A percentile compares a stretch with the other conserved stretches of the same genome.
phyloP scores from a whole-genome alignment of 2,797 vertebrate genomes.

The Bufotes viridis region DNA sequence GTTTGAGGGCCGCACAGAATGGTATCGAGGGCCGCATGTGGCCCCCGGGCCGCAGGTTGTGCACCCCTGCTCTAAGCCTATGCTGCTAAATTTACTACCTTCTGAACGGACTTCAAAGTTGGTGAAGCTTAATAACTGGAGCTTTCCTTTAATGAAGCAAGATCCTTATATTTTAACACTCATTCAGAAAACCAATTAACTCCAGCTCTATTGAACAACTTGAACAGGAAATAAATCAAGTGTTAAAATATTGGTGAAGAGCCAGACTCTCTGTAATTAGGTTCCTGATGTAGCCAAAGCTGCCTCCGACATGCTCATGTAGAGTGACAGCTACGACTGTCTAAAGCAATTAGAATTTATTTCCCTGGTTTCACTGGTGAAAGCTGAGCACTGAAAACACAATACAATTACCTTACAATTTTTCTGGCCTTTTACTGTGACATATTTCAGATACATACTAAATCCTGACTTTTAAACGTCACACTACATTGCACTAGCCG shows the following conservation, averaged over 20 bases:
- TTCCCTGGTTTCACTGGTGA: conserved; percentile 46
- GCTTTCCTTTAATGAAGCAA: conserved; percentile 81
- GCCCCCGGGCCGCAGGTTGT: too few relatives aligned
- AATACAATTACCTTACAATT: conserved; percentile 53
- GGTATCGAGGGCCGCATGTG: too few relatives aligned
- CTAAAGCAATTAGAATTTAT: conserved; percentile 80
- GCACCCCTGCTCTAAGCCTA: conserved; percentile 48
- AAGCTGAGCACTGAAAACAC: conserved; percentile 58
- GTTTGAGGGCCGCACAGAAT: too few relatives aligned
- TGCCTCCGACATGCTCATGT: conserved; percentile 80
- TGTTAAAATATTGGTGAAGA: conserved; percentile 88
- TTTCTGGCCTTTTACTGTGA: conserved; percentile 47
- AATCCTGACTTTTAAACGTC: not conserved
- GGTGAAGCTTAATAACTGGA: conserved; percentile 71
- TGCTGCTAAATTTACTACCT: conserved; percentile 72
- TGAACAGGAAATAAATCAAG: conserved; percentile 93
- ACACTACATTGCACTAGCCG: conserved; percentile 39
- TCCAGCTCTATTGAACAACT: conserved; percentile 82
- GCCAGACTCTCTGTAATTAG: conserved; percentile 89
- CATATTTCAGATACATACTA: conserved; percentile 55
- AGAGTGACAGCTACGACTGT: conserved; percentile 85
- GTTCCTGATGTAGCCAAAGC: conserved; percentile 82
- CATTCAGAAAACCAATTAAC: conserved; percentile 88
- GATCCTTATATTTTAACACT: conserved; percentile 80
- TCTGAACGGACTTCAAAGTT: conserved; percentile 76